Evolutionary conservation across 2,888 invertebrate genomes (phyloP).

Genomic region (Myopa tessellatipennis): DNA sequence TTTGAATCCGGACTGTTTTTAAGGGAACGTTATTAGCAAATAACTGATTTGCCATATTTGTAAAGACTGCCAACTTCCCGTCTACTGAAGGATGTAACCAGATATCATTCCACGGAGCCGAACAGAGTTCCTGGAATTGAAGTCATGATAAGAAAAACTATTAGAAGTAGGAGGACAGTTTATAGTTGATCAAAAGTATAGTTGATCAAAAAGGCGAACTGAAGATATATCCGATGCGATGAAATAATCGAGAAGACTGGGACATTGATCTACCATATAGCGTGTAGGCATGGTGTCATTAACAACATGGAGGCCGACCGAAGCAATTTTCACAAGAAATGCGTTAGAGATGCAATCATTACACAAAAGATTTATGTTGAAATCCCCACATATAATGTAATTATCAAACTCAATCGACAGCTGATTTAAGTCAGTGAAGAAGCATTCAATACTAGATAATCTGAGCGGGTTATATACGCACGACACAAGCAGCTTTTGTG

Average conservation of each 20-base stretch:
- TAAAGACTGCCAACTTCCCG: too few relatives aligned
- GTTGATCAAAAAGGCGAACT: not conserved
- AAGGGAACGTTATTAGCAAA: too few relatives aligned
- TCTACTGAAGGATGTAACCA: too few relatives aligned
- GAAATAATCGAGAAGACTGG: not conserved
- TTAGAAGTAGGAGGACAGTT: not conserved
- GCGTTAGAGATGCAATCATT: not conserved
- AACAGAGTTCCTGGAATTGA: too few relatives aligned
- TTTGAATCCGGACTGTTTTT: not conserved
- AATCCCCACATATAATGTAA: not conserved
- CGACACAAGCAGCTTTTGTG: not conserved
- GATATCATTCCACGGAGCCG: too few relatives aligned
- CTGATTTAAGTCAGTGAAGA: not conserved
- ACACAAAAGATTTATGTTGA: conserved; percentile 7
- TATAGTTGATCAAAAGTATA: not conserved
- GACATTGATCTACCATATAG: not conserved
- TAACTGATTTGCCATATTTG: too few relatives aligned
- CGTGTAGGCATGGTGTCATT: not conserved
- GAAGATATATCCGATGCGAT: not conserved
- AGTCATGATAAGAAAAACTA: not conserved
- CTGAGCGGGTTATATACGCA: not conserved
- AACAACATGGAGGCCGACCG: not conserved
- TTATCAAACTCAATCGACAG: not conserved
- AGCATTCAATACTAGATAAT: not conserved
- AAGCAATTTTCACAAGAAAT: not conserved